Evolutionary conservation across 2,888 invertebrate species (phyloP), one percentile per base, ranked within the genome.

Genomic region (Cataglyphis rosenhaueri): DNA sequence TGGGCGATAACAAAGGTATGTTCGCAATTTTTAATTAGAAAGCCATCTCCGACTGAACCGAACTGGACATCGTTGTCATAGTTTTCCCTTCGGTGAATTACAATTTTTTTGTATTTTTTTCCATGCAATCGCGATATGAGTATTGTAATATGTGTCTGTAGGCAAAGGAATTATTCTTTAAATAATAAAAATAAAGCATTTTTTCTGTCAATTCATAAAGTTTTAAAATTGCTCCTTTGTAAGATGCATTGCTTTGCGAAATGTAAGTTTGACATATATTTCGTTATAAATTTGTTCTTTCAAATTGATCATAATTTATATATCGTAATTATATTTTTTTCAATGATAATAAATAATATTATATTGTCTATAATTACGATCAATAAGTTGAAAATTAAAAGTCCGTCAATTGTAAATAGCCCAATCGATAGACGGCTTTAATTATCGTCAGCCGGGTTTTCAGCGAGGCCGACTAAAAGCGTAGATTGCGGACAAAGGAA

Each of bases 21-120:
- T 84, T 85, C 84, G 70, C 66, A 82, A 84, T 89, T 88, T 89
- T 88, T 88, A 86, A 89, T 89, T 88, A 88, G 86, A 75, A 76
- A 84, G 66, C 68, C 57, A 65, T 48, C 64, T 64, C 68, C 68
- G 74, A 73, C 66, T 76, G 70, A 78, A 83, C 32, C 81, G 70
- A 81, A 70, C 61, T 73, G 32, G 70, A 32, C 73, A 78, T 76
- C 78, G 70, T 44, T 57, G 81, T 70, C 78, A 68, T 81, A 65
- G 70, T 55, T 70, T 48, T 32, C 15, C n/a, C 59, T 29, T 52
- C 57, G 38, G 21, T 65, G 1, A 25, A 38, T 38, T 78, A 70
- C 52, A 55, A 65, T 21, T 21, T 64, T 83, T 12, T 74, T 79
- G 76, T 65, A 48, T 85, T 83, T 85, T 85, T 62, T 79, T 64